These are phyloP conservation scores for Silvanus unidentatus DNA, from an alignment of 2,888 invertebrate species.

Conservation along the genomic window DNA sequence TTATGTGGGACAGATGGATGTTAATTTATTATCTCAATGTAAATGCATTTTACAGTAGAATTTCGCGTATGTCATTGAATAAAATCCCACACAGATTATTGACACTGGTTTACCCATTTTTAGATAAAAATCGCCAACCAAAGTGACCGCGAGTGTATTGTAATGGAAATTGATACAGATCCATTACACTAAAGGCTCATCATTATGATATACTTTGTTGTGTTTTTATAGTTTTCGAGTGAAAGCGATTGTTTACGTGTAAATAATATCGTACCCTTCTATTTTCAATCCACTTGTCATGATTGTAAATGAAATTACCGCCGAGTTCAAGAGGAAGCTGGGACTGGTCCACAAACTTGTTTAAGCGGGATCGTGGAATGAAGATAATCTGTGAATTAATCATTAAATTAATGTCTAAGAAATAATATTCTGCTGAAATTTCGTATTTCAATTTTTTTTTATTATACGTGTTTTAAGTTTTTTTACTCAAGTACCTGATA, in stretches of 20 bases:
- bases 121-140: slow-evolving; percentile 6
- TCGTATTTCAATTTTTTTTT: too few species aligned
- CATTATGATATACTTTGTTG: too few species aligned
- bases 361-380: slow-evolving; percentile 62
- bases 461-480: too few species aligned
- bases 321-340: slow-evolving; percentile 69
- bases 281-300: slow-evolving; percentile 68
- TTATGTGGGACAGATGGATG: too few species aligned
- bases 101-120: slow-evolving; percentile 7
- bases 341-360: slow-evolving; percentile 60
- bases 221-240: too few species aligned
- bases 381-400: slow-evolving; percentile 57
- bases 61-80: slow-evolving; percentile 9
- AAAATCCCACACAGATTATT: slow-evolving; percentile 21
- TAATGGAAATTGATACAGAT: too few species aligned
- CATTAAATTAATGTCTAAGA: slow-evolving; percentile 3
- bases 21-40: too few species aligned
- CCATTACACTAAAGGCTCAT: too few species aligned
- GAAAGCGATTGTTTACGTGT: too few species aligned
- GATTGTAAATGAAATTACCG: slow-evolving; percentile 65
- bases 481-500: too few species aligned
- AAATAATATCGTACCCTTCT: slow-evolving; percentile 56
- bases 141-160: too few species aligned
- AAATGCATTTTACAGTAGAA: neutral
- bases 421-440: neutral